phyloP scores from a whole-genome alignment of 2,888 invertebrate species.

The Aleiodes leptofemur region DNA sequence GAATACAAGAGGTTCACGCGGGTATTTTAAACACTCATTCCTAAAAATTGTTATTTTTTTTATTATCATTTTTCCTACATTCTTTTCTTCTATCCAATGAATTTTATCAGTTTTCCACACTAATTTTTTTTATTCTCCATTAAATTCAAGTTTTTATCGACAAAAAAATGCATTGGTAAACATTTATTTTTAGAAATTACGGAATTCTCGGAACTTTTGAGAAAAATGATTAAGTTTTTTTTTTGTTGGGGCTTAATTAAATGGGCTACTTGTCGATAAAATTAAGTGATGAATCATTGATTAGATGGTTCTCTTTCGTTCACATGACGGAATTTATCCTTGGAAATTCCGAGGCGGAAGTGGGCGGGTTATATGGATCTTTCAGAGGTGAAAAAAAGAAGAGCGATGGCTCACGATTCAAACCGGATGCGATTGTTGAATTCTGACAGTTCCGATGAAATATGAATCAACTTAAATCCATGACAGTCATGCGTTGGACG shows the following conservation, averaged over 20 bases:
- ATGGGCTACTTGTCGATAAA: neutral
- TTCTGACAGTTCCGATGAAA: constrained; percentile 33
- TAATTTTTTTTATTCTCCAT: constrained; percentile 14
- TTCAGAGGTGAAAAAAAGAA: neutral
- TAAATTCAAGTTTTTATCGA: too few relatives aligned
- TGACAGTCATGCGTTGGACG: constrained; percentile 10
- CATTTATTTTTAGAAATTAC: neutral
- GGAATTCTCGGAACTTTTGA: neutral
- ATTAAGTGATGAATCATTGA: constrained; percentile 10
- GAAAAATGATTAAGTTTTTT: neutral
- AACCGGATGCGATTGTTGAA: constrained; percentile 29
- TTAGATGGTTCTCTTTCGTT: neutral
- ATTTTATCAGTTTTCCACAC: constrained; percentile 30
- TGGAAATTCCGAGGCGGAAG: constrained; percentile 19
- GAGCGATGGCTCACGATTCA: neutral
- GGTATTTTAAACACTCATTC: neutral
- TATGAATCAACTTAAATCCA: constrained; percentile 29
- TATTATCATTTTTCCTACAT: too few relatives aligned
- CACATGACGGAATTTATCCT: constrained; percentile 1
- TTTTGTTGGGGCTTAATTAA: neutral
- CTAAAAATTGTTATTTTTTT: too few relatives aligned
- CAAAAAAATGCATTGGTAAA: too few relatives aligned
- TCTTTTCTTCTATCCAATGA: neutral
- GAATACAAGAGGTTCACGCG: constrained; percentile 42
- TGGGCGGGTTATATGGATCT: constrained; percentile 10